Percentiles rank a stretch among this genome's conserved stretches.
Conservation (phyloP, 2,797 vertebrate genomes). For the Acanthurus leucopareius region DNA sequence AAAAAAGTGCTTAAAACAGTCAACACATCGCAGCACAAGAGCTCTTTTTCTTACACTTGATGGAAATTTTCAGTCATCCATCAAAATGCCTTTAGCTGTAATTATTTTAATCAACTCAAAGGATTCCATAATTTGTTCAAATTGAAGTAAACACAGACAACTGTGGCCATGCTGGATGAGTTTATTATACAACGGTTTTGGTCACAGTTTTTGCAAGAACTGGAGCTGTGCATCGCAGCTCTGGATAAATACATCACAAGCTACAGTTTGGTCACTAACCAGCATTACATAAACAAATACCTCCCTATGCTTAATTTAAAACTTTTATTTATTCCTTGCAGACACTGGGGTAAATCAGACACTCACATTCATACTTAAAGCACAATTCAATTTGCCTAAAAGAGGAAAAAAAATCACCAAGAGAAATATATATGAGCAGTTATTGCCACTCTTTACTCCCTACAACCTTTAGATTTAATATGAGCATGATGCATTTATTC, state of each 20-base stretch:
- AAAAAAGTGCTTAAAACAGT: background rate
- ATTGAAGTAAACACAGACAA: conserved; percentile 5
- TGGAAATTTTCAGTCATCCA: conserved; percentile 1
- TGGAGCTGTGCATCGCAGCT: background rate
- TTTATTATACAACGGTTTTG: background rate
- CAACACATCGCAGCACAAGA: background rate
- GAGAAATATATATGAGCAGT: conserved; percentile 1
- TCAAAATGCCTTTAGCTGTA: conserved; percentile 1
- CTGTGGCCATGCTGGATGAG: background rate
- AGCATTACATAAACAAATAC: background rate
- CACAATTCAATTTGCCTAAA: conserved; percentile 6
- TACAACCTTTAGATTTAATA: conserved; percentile 41
- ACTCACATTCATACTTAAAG: background rate
- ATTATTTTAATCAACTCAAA: conserved; percentile 15
- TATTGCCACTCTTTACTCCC: conserved; percentile 14
- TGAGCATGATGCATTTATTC: conserved; percentile 39
- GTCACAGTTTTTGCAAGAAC: conserved; percentile 1
- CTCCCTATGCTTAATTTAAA: background rate
- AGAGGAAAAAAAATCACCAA: conserved; percentile 18
- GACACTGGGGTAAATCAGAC: background rate
- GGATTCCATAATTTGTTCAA: conserved; percentile 1
- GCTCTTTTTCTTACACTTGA: background rate
- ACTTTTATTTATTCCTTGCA: background rate
- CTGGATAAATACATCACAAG: background rate
- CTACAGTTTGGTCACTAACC: background rate